phyloP scores from a whole-genome alignment of 2,888 invertebrate genomes.

The Sarcophaga subvicina region DNA sequence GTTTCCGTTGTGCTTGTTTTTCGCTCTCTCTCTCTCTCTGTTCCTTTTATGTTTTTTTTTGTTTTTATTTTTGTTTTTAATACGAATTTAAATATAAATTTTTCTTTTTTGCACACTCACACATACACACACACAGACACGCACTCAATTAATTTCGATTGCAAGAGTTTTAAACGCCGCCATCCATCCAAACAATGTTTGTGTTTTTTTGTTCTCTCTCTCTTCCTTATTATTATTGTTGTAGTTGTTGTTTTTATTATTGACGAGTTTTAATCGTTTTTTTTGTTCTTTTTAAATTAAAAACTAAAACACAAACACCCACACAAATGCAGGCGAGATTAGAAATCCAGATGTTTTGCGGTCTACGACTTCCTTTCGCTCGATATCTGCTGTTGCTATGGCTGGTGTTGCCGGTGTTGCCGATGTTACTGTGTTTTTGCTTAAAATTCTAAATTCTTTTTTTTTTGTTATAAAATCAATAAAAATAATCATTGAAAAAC shows the following conservation, averaged over 20 bases:
- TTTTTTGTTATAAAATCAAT: not conserved
- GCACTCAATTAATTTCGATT: constrained; percentile 59
- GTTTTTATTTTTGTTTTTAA: not conserved
- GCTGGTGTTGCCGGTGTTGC: not conserved
- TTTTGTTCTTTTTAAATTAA: constrained; percentile 5
- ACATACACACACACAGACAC: not conserved
- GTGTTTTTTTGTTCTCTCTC: not conserved
- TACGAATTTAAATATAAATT: not conserved
- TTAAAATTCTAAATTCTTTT: not conserved
- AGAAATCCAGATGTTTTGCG: constrained; percentile 8
- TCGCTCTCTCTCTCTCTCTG: too few relatives aligned
- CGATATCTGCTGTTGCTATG: not conserved
- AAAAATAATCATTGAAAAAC: not conserved
- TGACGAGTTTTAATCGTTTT: too few relatives aligned
- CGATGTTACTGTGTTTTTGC: constrained; percentile 7
- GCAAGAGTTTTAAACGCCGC: constrained; percentile 42
- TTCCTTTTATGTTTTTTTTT: not conserved
- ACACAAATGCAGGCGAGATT: not conserved
- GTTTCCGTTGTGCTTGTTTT: too few relatives aligned
- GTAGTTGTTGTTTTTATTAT: not conserved
- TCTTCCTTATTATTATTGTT: not conserved
- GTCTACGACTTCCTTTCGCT: not conserved
- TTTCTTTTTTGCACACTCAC: not conserved
- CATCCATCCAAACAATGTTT: constrained; percentile 2
- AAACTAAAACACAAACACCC: constrained; percentile 16